Evolutionary conservation across 2,888 invertebrate genomes (phyloP), one percentile per base, ranked within the genome.

Genomic region (Drosophila quasianomalipes): DNA sequence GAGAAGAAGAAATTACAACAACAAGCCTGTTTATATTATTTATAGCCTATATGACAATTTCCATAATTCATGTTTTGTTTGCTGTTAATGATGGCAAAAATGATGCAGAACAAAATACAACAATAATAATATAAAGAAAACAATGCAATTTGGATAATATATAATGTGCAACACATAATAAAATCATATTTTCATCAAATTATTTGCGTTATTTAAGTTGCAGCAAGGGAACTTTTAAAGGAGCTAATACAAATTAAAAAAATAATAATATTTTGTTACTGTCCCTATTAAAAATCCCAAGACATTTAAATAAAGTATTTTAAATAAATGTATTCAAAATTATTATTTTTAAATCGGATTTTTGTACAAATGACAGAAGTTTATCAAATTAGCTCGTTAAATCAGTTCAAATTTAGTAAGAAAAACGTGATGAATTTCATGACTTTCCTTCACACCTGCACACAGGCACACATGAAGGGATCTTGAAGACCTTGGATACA

Each of bases 121-220:
- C 57, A 66, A 63, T 70, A 82, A 76, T 67, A 70, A 79, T 26
- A 47, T 47, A 47, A 47, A 26, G 2, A 79, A 79, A 73, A 60
- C 60, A 39, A 28, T 39, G 4, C 12, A 30, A 30, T 37, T 57
- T 57, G 57, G 14, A 57, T 79, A 76, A 57, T 60, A 78, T 76
- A 82, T 82, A 79, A 79, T 72, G 69, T 72, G 71, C 70, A 37
- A 71, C 65, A 53, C 26, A 54, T 54, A 62, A 74, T 60, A 68
- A 64, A 72, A 57, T 58, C 51, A 55, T 47, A 76, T 68, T 78
- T 78, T 54, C 41, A 70, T 64, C 41, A 53, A 74, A 54, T 28
- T 3, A 19, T 31, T 37, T 54, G 51, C 59, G 3, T 63, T 55
- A 57, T 47, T 19, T 58, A 14, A 22, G n/a, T 16, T 41, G 30